These are phyloP conservation scores for Cisticola juncidis DNA, from an alignment of 2,113 vertebrate species.

Conservation along the genomic window DNA sequence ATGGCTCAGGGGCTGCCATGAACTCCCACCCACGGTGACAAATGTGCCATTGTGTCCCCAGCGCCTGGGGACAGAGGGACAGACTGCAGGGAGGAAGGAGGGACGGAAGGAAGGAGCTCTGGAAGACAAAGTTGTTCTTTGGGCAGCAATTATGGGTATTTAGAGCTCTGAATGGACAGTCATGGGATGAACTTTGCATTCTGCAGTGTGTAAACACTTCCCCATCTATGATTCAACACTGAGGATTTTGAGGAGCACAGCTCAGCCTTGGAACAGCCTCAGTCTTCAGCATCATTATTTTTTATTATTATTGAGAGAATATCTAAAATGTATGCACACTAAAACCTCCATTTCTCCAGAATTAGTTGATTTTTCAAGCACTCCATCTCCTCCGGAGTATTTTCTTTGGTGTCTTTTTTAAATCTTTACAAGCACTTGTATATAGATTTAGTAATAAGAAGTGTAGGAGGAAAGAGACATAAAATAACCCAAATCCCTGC, in stretches of 20 bases:
- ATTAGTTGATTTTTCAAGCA: not conserved
- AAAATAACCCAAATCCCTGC: conserved; percentile 44
- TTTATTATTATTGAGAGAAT: not conserved
- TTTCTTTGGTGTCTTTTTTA: not conserved
- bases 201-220: not conserved
- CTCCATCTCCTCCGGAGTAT: not conserved
- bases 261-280: not conserved
- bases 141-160: conserved; percentile 48
- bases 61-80: not conserved
- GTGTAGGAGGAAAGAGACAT: conserved; percentile 18
- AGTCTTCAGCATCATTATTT: not conserved
- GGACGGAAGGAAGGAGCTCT: conserved; percentile 45
- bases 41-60: not conserved
- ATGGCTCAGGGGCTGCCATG: not conserved
- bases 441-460: conserved; percentile 3
- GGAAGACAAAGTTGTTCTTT: conserved; percentile 44
- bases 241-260: not conserved
- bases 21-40: not conserved
- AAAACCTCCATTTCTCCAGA: not conserved
- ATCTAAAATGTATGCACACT: not conserved
- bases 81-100: not conserved
- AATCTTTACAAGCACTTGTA: conserved; percentile 22
- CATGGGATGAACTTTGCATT: conserved; percentile 8
- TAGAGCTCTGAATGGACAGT: conserved; percentile 18
- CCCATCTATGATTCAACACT: not conserved